Percentiles rank a stretch among this genome's conserved stretches.
These are phyloP conservation scores for Euspilapteryx auroguttella DNA, from an alignment of 2,888 invertebrate genomes.

Conservation along the genomic window DNA sequence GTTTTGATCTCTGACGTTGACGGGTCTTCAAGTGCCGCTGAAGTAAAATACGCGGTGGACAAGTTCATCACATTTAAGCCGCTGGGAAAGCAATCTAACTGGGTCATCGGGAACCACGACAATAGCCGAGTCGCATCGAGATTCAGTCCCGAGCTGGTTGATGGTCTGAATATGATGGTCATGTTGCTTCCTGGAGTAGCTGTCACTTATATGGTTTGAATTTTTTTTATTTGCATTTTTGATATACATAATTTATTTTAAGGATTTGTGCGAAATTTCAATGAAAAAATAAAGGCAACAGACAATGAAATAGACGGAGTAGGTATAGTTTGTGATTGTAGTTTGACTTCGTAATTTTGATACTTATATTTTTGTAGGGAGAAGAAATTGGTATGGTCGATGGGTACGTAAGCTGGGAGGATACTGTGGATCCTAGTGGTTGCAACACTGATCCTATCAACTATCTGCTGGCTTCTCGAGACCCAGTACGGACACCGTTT, in stretches of 20 bases:
- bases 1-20: conserved; percentile 65
- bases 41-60: conserved; percentile 64
- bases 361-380: conserved; percentile 55
- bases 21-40: conserved; percentile 57
- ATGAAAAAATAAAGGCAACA: neutral
- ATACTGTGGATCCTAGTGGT: conserved; percentile 62
- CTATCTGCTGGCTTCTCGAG: conserved; percentile 64
- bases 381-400: conserved; percentile 77
- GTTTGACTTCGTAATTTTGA: neutral
- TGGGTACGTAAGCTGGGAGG: conserved; percentile 59
- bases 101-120: conserved; percentile 86
- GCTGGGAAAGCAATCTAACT: conserved; percentile 64
- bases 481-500: conserved; percentile 79
- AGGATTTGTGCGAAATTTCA: neutral
- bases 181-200: conserved; percentile 82
- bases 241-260: neutral
- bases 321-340: neutral
- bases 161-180: conserved; percentile 81
- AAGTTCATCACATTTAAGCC: conserved; percentile 69
- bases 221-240: too few relatives aligned
- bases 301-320: neutral
- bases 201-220: conserved; percentile 79
- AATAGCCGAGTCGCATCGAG: conserved; percentile 70
- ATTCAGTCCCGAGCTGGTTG: conserved; percentile 68
- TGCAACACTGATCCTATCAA: conserved; percentile 56